These are phyloP conservation scores for Bombyx mandarina DNA, from an alignment of 1,140 invertebrate species.

Conservation along the genomic window DNA sequence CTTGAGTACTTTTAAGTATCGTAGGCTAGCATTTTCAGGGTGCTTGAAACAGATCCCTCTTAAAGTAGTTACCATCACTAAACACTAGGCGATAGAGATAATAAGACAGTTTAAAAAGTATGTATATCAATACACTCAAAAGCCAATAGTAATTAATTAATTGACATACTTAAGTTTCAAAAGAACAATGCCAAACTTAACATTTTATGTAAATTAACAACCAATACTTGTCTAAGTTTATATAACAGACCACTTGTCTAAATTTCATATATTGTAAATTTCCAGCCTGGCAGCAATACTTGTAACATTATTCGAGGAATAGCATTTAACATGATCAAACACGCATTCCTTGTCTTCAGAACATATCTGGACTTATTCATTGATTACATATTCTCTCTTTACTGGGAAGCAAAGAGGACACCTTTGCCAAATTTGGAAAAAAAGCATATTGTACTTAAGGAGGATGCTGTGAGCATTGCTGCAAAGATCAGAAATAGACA, in stretches of 20 bases:
- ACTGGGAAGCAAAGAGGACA: conserved; percentile 70
- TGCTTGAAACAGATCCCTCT: no score
- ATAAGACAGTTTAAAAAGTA: no score
- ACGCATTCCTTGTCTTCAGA: conserved; percentile 35
- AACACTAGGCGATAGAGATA: no score
- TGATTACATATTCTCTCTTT: conserved; percentile 56
- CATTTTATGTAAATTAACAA: background rate
- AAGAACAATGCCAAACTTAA: background rate
- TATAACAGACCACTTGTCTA: background rate
- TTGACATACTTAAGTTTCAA: no score
- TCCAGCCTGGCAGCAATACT: conserved; percentile 37
- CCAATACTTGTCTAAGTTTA: background rate
- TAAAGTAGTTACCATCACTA: no score
- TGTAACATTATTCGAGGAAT: conserved; percentile 46
- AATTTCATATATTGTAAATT: conserved; percentile 6
- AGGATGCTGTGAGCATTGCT: conserved; percentile 78
- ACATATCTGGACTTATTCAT: conserved; percentile 38
- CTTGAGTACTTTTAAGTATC: no score
- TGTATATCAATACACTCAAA: no score
- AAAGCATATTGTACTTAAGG: conserved; percentile 72
- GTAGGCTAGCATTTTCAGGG: no score
- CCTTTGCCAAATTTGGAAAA: conserved; percentile 71
- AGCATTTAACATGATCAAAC: conserved; percentile 34
- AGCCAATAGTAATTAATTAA: no score
- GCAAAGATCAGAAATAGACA: conserved; percentile 76